Conservation (phyloP, 1,140 invertebrate genomes). For the Sitobion miscanthi region DNA sequence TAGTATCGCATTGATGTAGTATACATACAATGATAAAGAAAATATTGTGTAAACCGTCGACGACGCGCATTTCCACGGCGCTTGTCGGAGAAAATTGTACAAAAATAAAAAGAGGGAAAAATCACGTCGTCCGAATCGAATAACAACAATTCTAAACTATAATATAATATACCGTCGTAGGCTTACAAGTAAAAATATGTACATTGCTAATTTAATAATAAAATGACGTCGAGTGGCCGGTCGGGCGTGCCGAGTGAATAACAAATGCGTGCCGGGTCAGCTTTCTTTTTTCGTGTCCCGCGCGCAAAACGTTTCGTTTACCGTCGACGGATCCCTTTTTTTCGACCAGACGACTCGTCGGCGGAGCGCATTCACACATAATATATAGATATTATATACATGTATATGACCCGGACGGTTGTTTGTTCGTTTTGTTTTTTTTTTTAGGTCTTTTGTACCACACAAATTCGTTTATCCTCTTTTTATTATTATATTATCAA, state of each 20-base stretch:
- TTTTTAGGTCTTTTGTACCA: neutral
- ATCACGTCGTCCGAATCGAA: neutral
- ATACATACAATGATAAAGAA: neutral
- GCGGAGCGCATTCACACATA: neutral
- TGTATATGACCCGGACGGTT: neutral
- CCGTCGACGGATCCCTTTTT: neutral
- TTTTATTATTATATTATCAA: neutral
- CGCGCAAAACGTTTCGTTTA: neutral
- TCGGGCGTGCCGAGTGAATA: conserved; percentile 22
- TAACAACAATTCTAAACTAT: neutral
- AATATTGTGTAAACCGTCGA: neutral
- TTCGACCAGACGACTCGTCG: neutral
- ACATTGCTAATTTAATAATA: conserved; percentile 14
- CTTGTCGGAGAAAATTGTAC: neutral
- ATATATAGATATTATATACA: neutral
- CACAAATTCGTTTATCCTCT: neutral
- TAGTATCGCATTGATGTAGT: neutral
- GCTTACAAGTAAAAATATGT: neutral
- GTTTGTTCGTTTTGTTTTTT: neutral
- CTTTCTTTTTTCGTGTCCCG: conserved; percentile 25
- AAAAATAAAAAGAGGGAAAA: neutral
- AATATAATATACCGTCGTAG: neutral
- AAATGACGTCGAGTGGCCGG: neutral
- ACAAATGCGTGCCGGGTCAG: conserved; percentile 32
- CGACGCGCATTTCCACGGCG: neutral